Evolutionary conservation across 2,888 invertebrate species (phyloP).

Genomic region (Drosophila siamana): DNA sequence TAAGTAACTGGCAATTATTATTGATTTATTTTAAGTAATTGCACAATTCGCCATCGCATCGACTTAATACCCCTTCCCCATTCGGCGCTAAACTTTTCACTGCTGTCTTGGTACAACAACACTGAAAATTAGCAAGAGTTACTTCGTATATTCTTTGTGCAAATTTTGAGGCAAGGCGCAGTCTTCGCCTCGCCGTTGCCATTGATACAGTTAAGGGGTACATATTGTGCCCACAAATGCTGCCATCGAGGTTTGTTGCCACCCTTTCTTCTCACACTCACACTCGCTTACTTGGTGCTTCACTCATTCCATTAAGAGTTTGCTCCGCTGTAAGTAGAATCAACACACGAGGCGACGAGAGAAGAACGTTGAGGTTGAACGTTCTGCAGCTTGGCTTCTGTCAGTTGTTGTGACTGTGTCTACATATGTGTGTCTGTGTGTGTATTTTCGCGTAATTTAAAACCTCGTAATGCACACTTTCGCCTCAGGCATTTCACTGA

Average conservation of each 20-base stretch:
- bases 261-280: conserved; percentile 1
- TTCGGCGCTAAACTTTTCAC: background rate
- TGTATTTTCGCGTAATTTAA: conserved; percentile 76
- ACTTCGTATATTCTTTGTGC: conserved; percentile 73
- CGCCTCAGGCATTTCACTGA: conserved; percentile 78
- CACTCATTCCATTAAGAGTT: conserved; percentile 50
- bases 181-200: conserved; percentile 52
- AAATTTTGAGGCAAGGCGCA: conserved; percentile 69
- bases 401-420: conserved; percentile 17
- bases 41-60: background rate
- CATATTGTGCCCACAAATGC: conserved; percentile 56
- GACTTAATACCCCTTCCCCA: background rate
- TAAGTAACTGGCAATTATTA: background rate
- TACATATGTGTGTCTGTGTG: conserved; percentile 36
- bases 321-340: conserved; percentile 50
- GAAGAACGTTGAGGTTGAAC: conserved; percentile 28
- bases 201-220: conserved; percentile 68
- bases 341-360: conserved; percentile 33
- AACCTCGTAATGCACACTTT: conserved; percentile 81
- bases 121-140: conserved; percentile 75
- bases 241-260: conserved; percentile 32
- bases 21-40: background rate
- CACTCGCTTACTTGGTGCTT: background rate
- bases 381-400: conserved; percentile 37
- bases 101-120: conserved; percentile 43